These are phyloP conservation scores for Hybos culiciformis DNA, from an alignment of 2,888 invertebrate genomes.

Conservation along the genomic window DNA sequence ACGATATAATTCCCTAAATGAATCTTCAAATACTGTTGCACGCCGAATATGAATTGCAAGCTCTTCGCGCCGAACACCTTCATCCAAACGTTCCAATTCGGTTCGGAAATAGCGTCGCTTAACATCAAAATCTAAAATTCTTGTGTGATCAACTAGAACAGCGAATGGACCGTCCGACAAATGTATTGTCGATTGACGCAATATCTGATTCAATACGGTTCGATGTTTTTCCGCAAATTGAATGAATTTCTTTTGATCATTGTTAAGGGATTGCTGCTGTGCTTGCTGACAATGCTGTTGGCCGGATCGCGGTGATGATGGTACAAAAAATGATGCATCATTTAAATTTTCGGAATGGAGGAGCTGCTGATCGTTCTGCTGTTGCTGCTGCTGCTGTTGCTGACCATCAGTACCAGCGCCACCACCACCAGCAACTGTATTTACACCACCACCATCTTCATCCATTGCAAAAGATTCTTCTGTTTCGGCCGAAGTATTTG, in stretches of 20 bases:
- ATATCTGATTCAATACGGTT: slow-evolving; percentile 76
- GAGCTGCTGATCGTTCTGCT: slow-evolving; percentile 2
- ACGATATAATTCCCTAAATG: slow-evolving; percentile 72
- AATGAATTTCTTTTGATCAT: slow-evolving; percentile 50
- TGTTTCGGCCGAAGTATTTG: background rate
- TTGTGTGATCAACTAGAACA: slow-evolving; percentile 73
- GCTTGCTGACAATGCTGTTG: background rate
- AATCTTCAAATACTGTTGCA: slow-evolving; percentile 76
- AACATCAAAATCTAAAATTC: slow-evolving; percentile 80
- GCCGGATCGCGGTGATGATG: background rate
- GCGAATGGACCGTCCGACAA: slow-evolving; percentile 77
- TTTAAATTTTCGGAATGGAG: slow-evolving; percentile 1
- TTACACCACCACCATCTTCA: background rate
- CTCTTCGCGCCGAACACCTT: slow-evolving; percentile 65
- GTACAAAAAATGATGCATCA: slow-evolving; percentile 1
- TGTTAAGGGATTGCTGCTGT: slow-evolving; percentile 5
- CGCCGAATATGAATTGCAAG: slow-evolving; percentile 74
- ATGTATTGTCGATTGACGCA: slow-evolving; percentile 65
- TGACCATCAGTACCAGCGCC: background rate
- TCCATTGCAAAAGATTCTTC: no score
- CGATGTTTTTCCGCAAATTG: slow-evolving; percentile 79
- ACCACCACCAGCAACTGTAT: background rate
- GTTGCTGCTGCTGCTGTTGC: slow-evolving; percentile 4
- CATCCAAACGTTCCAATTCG: slow-evolving; percentile 71
- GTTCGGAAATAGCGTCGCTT: slow-evolving; percentile 75